Evolutionary conservation across 1,140 invertebrate species (phyloP), one percentile per base, ranked within the genome.

Genomic region (Drepana arcuata): DNA sequence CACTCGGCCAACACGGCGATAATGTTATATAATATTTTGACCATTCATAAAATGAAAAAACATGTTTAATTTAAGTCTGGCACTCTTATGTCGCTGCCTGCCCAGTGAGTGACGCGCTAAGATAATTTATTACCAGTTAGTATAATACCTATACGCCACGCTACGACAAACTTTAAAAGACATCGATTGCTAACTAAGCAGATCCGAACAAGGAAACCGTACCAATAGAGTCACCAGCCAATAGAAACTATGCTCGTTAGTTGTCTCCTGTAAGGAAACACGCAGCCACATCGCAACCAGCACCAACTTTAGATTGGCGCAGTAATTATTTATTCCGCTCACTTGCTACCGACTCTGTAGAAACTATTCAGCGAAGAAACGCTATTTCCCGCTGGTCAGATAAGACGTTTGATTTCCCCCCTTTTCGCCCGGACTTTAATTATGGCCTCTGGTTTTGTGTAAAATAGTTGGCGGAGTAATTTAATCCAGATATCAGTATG

Each of bases 321-420:
- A 73, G 77, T 73, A 77, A 81, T 82, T 82, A 82, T 78, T 79
- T 74, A 82, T 82, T 82, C 78, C 63, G 64, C 73, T 78, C 78
- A 80, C 73, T 74, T 63, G 48, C 61, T 51, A 50, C 41, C 63
- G 62, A 69, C 61, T 69, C 60, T 42, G 62, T 51, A 29, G 48
- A 51, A 70, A 79, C 78, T 71, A 82, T 82, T 82, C 70, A 82
- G 47, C 57, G 66, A 66, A 62, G 72, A 79, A 79, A 74, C 64
- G 66, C 65, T 74, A 72, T 72, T 74, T 75, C 72, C 61, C 69
- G 52, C 41, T 61, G 71, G 77, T 75, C 73, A 81, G 78, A 82
- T 82, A 82, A 82, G 74, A 72, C 78, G 74, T 77, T 74, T 78
- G 73, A 78, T 80, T 78, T 68, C 61, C 66, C 65, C 69, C 62